Conservation (phyloP, 37 sponge, comb jelly and placozoan genomes). For the Mnemiopsis leidyi region DNA sequence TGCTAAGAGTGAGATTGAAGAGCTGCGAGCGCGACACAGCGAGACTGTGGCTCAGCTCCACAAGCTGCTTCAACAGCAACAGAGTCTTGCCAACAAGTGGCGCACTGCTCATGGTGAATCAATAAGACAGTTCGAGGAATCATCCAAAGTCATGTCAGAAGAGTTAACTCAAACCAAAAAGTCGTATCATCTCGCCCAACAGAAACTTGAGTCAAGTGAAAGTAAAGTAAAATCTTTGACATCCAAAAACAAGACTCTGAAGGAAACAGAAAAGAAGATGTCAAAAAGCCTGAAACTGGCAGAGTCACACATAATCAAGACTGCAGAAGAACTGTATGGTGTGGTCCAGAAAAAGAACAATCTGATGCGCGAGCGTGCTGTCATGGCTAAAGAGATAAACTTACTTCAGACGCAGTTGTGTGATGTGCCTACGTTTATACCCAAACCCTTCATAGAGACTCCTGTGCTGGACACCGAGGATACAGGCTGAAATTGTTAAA, state of each 20-base stretch:
- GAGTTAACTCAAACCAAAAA: not conserved
- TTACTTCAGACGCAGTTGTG: slow-evolving; percentile 44
- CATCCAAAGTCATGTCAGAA: not conserved
- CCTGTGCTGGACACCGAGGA: not conserved
- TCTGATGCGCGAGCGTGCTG: slow-evolving; percentile 41
- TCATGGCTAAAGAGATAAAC: slow-evolving; percentile 51
- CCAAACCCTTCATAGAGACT: not conserved
- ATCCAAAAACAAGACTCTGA: slow-evolving; percentile 32
- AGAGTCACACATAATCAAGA: slow-evolving; percentile 56
- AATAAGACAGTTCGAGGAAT: slow-evolving; percentile 57
- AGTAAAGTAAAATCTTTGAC: not conserved
- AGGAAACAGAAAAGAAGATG: slow-evolving; percentile 53
- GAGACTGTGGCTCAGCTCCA: slow-evolving; percentile 49
- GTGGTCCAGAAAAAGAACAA: slow-evolving; percentile 61
- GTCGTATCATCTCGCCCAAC: not conserved
- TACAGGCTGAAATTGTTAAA: too few relatives aligned
- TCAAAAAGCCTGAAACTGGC: slow-evolving; percentile 49
- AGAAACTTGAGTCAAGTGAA: not conserved
- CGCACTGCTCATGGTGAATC: slow-evolving; percentile 47
- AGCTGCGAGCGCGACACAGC: slow-evolving; percentile 35
- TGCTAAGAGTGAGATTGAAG: slow-evolving; percentile 42
- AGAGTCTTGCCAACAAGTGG: slow-evolving; percentile 60
- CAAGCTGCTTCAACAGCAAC: slow-evolving; percentile 16
- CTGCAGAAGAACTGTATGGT: slow-evolving; percentile 53
- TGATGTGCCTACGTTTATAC: slow-evolving; percentile 18